Conservation (phyloP, 2,113 vertebrate genomes). For the Thinocorus orbignyianus region DNA sequence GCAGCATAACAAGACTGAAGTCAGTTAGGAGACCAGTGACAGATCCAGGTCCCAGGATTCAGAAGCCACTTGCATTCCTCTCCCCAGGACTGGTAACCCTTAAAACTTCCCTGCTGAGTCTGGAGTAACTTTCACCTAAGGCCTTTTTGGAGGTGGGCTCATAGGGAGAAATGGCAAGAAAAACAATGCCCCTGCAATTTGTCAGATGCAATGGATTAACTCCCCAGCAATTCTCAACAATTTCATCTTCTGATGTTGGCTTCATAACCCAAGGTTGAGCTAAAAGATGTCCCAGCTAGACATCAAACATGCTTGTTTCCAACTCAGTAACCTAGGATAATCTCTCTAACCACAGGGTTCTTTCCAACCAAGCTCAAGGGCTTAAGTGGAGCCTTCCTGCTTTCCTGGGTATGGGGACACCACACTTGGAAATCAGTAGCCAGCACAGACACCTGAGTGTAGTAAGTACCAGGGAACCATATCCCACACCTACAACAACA, state of each 20-base stretch:
- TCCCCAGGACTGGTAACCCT: background rate
- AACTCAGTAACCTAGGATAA: background rate
- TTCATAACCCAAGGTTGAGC: background rate
- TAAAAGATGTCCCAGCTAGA: background rate
- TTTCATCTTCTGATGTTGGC: background rate
- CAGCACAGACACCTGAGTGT: background rate
- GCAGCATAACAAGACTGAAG: background rate
- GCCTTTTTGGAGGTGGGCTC: background rate
- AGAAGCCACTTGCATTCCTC: background rate
- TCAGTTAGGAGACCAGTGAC: background rate
- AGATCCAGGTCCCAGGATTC: background rate
- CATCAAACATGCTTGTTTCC: background rate
- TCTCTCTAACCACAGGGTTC: background rate
- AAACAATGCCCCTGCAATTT: background rate
- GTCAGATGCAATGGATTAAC: background rate
- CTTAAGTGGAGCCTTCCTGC: background rate
- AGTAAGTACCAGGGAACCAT: background rate
- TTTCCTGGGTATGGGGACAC: background rate
- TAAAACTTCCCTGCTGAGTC: background rate
- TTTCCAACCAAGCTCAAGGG: background rate
- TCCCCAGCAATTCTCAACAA: background rate
- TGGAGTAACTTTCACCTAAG: background rate
- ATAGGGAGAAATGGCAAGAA: background rate
- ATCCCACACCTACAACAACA: background rate
- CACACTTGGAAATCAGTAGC: background rate